Evolutionary conservation across 2,113 vertebrate genomes (phyloP).

Genomic region (Chaetodon auriga): DNA sequence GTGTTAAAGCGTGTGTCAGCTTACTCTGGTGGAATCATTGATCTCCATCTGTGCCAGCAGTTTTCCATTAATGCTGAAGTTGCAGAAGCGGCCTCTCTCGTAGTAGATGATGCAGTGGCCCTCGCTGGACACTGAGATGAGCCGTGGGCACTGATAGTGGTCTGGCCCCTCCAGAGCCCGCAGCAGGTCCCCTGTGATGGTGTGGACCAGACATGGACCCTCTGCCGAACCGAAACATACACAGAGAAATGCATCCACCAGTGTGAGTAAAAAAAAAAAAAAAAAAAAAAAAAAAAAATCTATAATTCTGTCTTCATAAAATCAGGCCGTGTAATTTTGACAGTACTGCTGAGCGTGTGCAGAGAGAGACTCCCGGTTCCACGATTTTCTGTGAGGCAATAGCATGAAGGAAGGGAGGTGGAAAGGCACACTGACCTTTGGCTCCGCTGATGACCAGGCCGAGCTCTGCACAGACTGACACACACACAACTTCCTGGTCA

Average conservation of each 20-base stretch:
- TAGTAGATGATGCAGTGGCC: constrained; percentile 99
- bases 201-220: constrained; percentile 98
- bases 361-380: too few species aligned
- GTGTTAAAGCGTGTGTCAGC: neutral
- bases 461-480: constrained; percentile 97
- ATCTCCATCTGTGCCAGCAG: constrained; percentile 97
- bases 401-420: neutral
- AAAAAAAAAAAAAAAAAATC: too few species aligned
- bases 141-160: constrained; percentile 89
- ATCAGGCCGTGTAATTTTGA: neutral
- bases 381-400: neutral
- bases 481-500: constrained; percentile 97
- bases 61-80: constrained; percentile 99
- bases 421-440: constrained; percentile 89
- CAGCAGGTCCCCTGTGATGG: constrained; percentile 97
- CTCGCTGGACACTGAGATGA: constrained; percentile 97
- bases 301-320: neutral
- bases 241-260: neutral
- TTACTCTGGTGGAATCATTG: constrained; percentile 94
- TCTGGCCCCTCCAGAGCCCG: constrained; percentile 96
- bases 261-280: neutral
- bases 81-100: constrained; percentile 94
- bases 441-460: constrained; percentile 98
- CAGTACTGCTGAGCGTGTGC: too few species aligned
- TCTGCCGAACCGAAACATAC: constrained; percentile 80